Evolutionary conservation across 64 coral and sea anemone genomes (phyloP), one percentile per base, ranked within the genome.

Genomic region (Orbicella faveolata): DNA sequence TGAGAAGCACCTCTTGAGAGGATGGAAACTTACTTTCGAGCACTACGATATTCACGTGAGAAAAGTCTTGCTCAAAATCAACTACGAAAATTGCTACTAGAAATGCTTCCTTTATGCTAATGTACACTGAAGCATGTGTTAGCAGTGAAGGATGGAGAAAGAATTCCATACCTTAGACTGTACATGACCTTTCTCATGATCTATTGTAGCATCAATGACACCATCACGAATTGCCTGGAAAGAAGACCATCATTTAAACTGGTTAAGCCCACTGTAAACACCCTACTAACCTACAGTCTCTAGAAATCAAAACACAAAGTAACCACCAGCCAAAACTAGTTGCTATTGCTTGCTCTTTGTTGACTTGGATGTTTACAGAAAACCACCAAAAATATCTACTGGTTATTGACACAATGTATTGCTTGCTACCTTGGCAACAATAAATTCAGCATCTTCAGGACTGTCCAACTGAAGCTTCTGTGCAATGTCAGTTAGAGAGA

Each of bases 361-460:
- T 59, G 55, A 59, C 55, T 59, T 59, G 15, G 55, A 59, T 14
- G 10, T 59, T 59, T 2, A 59, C 15, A 59, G 11, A 59, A 59
- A 59, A 59, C 55, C 12, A 59, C 16, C 55, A 59, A 16, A 59
- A 59, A 6, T 59, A 12, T 15, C 55, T 14, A 59, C 2, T 14
- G 15, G 15, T 16, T 59, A 59, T 1, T 2, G 15, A 59, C 10
- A 59, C 15, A 0, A 59, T 59, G 55, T 14, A 16, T 9, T 88
- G 18, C 17, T 19, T 10, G 11, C 20, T 88, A 99, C 97, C 93
- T 99, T 99, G 23, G 97, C 97, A 79, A 98, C 96, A 90, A 98
- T 98, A 80, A 98, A 98, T 79, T 98, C 96, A 23, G 96, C 96
- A 93, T 98, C 96, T 64, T 98, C 94, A 79, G 96, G 91, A 61